Evolutionary conservation across 2,113 vertebrate genomes (phyloP), one percentile per base, ranked within the genome.

Genomic region (Corydoras maculifer): DNA sequence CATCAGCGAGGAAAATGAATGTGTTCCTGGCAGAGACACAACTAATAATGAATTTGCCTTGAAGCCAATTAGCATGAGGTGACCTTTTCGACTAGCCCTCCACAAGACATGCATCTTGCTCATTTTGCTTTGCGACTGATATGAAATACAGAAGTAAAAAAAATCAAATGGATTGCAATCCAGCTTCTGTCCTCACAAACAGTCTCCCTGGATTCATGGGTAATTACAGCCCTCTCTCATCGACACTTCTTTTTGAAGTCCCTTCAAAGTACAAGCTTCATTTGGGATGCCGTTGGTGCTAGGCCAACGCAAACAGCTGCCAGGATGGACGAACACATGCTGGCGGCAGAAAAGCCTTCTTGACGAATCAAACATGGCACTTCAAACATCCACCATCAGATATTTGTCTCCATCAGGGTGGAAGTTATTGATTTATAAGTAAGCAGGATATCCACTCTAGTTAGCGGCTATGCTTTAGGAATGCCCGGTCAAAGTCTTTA

Each of bases 151-250:
- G 51, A 53, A 53, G 10, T 8, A 53, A 57, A 57, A 57, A 7
- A n/a, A 15, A 57, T 15, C 12, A 70, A 79, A 70, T 62, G 48
- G 66, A 51, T 13, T 72, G 74, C 75, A 70, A 55, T 76, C 61
- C 69, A 49, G 14, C 58, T 68, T 57, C 70, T 73, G 49, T 75
- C 58, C 65, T 77, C 62, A 76, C 72, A 69, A 75, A 55, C 55
- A 58, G 62, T 68, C 51, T 80, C 71, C 73, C 58, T 13, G 64
- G 77, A 75, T 58, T 75, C 70, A 54, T 29, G 64, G 5, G 68
- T 71, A 76, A 80, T 80, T 77, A 75, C 76, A 77, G 72, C 8
- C 10, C 49, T 67, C 71, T 75, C 67, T 75, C 59, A 78, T 76
- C 62, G 54, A 69, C 63, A 35, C 69, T 61, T 72, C 65, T 73